phyloP scores from a whole-genome alignment of 2,797 vertebrate species.

The Enteromius paludinosus region DNA sequence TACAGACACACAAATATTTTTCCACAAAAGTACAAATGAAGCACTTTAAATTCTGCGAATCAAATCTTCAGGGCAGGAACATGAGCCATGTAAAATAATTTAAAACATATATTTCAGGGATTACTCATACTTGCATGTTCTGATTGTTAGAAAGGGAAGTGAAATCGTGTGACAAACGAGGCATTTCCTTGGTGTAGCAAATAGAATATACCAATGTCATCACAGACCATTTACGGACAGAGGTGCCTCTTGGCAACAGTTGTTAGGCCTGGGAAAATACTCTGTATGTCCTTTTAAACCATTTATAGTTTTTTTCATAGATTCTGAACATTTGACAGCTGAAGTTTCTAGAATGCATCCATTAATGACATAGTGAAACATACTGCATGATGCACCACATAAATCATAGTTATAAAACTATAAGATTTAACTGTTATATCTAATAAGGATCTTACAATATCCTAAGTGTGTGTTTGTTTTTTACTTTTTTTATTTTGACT shows the following conservation, averaged over 20 bases:
- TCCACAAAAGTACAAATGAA: neutral
- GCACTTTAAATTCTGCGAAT: neutral
- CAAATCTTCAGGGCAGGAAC: neutral
- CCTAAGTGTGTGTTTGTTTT: neutral
- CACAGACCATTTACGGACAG: slow-evolving; percentile 75
- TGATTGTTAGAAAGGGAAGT: slow-evolving; percentile 73
- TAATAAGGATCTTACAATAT: neutral
- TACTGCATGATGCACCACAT: neutral
- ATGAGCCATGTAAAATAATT: neutral
- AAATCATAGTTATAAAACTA: neutral
- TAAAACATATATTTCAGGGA: slow-evolving; percentile 17
- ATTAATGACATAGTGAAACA: slow-evolving; percentile 29
- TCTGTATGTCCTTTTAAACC: slow-evolving; percentile 59
- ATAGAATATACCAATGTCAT: slow-evolving; percentile 67
- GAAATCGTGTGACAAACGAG: slow-evolving; percentile 71
- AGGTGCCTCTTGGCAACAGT: slow-evolving; percentile 60
- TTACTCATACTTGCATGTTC: slow-evolving; percentile 33
- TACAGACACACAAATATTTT: neutral
- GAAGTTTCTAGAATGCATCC: neutral
- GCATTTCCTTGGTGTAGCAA: slow-evolving; percentile 69
- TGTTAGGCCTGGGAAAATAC: slow-evolving; percentile 72
- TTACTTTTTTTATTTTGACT: too few relatives aligned
- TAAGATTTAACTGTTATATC: neutral
- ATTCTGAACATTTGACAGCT: neutral
- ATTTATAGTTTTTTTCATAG: neutral